Evolutionary conservation across 2,113 vertebrate species (phyloP).

Genomic region (Ammodytes marinus): DNA sequence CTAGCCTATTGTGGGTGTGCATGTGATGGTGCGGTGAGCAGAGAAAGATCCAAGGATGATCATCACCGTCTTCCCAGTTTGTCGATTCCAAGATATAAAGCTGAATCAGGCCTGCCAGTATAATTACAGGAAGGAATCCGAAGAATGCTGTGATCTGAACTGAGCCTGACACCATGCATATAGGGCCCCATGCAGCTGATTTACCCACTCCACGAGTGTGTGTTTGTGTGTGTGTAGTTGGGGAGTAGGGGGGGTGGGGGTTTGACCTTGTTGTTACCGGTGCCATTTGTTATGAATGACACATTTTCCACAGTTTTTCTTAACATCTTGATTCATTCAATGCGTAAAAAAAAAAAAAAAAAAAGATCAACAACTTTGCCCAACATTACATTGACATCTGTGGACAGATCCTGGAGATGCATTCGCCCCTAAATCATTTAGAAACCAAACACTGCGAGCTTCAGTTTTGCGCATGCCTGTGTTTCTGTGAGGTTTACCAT

Average conservation of each 20-base stretch:
- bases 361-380: background rate
- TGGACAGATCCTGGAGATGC: background rate
- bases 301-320: background rate
- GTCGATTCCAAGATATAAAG: constrained; percentile 54
- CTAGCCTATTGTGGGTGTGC: background rate
- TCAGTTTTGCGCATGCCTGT: constrained; percentile 18
- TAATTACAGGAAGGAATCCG: constrained; percentile 77
- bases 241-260: background rate
- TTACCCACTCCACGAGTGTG: constrained; percentile 41
- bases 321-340: background rate
- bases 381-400: constrained; percentile 8
- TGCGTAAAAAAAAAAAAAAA: background rate
- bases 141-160: constrained; percentile 77
- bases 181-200: constrained; percentile 63
- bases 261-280: constrained; percentile 31
- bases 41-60: constrained; percentile 36
- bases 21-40: constrained; percentile 21
- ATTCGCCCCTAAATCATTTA: background rate
- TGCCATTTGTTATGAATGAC: constrained; percentile 26
- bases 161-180: constrained; percentile 63
- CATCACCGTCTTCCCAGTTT: constrained; percentile 22
- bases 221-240: constrained; percentile 1
- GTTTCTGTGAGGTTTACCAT: constrained; percentile 59
- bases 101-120: constrained; percentile 64
- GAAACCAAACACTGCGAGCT: background rate